phyloP scores from a whole-genome alignment of 2,113 vertebrate genomes.

The Phrynosoma platyrhinos region DNA sequence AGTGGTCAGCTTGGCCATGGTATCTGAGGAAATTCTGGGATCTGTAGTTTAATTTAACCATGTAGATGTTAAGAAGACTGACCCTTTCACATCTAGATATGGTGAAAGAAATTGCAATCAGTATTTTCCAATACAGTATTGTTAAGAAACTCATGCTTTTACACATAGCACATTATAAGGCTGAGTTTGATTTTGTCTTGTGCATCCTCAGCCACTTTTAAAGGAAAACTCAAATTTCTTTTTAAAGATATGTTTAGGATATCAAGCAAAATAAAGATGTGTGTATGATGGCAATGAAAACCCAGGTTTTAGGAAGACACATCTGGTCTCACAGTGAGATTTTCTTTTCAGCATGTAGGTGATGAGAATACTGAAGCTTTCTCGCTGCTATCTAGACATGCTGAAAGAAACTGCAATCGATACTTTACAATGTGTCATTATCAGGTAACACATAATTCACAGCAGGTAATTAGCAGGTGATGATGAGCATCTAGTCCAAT shows the following conservation, averaged over 20 bases:
- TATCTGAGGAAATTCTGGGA: too few relatives aligned
- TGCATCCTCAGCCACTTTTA: background rate
- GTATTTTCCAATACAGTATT: too few relatives aligned
- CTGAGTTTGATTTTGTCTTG: background rate
- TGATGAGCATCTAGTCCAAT: slow-evolving; percentile 73
- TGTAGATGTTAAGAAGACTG: too few relatives aligned
- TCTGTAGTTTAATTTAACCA: too few relatives aligned
- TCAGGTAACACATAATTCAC: slow-evolving; percentile 71
- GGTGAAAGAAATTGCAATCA: too few relatives aligned
- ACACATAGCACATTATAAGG: background rate
- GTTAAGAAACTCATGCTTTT: too few relatives aligned
- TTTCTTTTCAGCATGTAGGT: slow-evolving; percentile 30
- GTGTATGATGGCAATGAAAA: slow-evolving; percentile 47
- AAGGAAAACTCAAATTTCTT: background rate
- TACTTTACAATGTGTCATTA: slow-evolving; percentile 74
- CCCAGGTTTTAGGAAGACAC: background rate
- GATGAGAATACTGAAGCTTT: slow-evolving; percentile 61
- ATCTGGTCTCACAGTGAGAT: slow-evolving; percentile 25
- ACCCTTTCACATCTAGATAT: too few relatives aligned
- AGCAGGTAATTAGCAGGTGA: slow-evolving; percentile 77
- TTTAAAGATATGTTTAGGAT: background rate
- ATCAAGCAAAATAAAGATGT: slow-evolving; percentile 39
- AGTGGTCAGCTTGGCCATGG: too few relatives aligned
- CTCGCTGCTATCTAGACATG: slow-evolving; percentile 40
- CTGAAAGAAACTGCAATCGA: slow-evolving; percentile 62